These are phyloP conservation scores for Melanotaenia boesemani DNA, from an alignment of 2,797 vertebrate species.

Conservation along the genomic window DNA sequence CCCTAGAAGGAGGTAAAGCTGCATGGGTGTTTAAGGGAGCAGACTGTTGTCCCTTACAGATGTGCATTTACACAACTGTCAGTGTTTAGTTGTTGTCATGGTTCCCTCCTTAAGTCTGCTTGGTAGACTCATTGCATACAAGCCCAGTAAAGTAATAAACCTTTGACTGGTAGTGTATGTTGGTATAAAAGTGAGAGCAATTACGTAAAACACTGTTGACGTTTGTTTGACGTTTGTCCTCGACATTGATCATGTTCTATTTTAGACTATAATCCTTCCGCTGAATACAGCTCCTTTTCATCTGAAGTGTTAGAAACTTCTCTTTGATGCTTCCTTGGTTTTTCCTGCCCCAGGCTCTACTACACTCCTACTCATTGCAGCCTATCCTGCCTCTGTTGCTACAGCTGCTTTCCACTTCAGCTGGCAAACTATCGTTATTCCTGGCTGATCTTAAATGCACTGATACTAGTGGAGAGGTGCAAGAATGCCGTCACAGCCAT, in stretches of 20 bases:
- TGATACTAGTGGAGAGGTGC: not conserved
- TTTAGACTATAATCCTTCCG: not conserved
- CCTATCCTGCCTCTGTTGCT: not conserved
- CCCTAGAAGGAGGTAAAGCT: not conserved
- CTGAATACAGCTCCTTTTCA: constrained; percentile 9
- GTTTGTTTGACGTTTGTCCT: not conserved
- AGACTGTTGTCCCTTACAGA: not conserved
- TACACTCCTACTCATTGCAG: not conserved
- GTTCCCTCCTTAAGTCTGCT: not conserved
- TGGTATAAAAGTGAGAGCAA: not conserved
- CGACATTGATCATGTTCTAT: constrained; percentile 1
- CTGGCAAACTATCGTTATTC: not conserved
- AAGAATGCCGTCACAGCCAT: not conserved
- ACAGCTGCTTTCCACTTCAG: not conserved
- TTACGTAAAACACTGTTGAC: not conserved
- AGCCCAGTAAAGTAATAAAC: not conserved
- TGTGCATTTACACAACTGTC: not conserved
- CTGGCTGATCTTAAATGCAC: not conserved
- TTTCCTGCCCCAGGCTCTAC: not conserved
- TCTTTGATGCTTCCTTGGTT: constrained; percentile 5
- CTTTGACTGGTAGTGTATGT: too few species aligned
- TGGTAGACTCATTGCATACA: not conserved
- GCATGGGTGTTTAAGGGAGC: not conserved
- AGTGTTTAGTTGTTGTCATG: not conserved
- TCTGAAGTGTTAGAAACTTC: constrained; percentile 2